These are phyloP conservation scores for Odontamblyopus rebecca DNA, from an alignment of 2,797 vertebrate genomes.

Conservation along the genomic window DNA sequence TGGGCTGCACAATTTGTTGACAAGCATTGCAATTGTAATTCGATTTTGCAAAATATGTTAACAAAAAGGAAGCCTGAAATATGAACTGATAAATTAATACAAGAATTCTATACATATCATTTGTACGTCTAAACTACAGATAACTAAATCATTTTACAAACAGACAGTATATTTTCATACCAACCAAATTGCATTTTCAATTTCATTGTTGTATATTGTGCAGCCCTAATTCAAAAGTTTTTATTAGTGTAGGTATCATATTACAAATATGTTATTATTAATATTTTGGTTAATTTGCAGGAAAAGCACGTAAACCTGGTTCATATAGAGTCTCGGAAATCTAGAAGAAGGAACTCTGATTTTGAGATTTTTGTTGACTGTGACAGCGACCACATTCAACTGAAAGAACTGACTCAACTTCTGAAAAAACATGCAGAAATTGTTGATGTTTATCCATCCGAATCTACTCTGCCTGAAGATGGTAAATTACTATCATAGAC, in stretches of 20 bases:
- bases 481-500: constrained; percentile 58
- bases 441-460: constrained; percentile 74
- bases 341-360: constrained; percentile 87
- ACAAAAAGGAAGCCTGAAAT: no score
- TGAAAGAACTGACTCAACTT: constrained; percentile 87
- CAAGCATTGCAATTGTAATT: no score
- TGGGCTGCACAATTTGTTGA: no score
- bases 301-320: constrained; percentile 90
- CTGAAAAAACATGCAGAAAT: constrained; percentile 82
- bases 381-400: constrained; percentile 84
- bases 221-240: neutral
- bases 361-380: constrained; percentile 93
- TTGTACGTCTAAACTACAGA: no score
- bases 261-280: neutral
- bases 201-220: no score
- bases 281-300: constrained; percentile 57
- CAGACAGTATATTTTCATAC: no score
- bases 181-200: no score
- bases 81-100: no score
- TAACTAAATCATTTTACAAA: no score
- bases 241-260: neutral
- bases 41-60: no score
- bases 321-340: constrained; percentile 91
- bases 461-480: constrained; percentile 69
- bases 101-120: no score